Evolutionary conservation across 2,888 invertebrate species (phyloP).

Genomic region (Drosophila flavopinicola): DNA sequence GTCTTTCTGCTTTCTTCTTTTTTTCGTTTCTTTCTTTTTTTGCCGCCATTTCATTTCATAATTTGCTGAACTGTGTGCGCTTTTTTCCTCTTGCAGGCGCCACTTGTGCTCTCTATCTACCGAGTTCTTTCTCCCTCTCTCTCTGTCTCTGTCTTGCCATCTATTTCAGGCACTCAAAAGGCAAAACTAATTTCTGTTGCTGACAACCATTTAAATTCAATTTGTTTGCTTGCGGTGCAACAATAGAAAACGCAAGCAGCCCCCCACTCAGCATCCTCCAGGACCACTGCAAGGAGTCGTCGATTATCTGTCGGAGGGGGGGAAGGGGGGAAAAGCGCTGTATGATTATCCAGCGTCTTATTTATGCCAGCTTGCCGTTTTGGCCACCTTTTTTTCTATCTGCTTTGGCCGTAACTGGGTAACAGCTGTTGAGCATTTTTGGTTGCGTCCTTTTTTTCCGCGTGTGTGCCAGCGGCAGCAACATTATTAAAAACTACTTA

Average conservation of each 20-base stretch:
- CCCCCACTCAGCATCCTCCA: neutral
- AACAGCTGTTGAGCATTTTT: conserved; percentile 48
- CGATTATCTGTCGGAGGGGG: conserved; percentile 36
- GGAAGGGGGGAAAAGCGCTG: neutral
- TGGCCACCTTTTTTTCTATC: conserved; percentile 14
- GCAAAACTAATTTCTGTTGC: conserved; percentile 75
- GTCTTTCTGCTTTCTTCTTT: neutral
- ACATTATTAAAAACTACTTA: conserved; percentile 72
- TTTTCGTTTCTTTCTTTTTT: conserved; percentile 26
- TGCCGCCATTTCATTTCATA: conserved; percentile 57
- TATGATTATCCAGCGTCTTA: conserved; percentile 44
- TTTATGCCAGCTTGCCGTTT: conserved; percentile 44
- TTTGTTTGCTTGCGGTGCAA: conserved; percentile 50
- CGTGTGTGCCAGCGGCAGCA: conserved; percentile 59
- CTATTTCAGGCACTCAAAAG: conserved; percentile 47
- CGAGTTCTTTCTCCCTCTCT: neutral
- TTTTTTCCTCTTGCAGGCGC: conserved; percentile 28
- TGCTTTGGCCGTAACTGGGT: conserved; percentile 32
- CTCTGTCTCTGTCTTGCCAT: conserved; percentile 12
- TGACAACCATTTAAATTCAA: conserved; percentile 76
- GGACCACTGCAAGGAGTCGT: conserved; percentile 24
- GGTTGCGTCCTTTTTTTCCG: conserved; percentile 52
- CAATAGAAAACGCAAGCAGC: conserved; percentile 30
- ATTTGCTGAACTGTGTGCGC: conserved; percentile 48
- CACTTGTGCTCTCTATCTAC: conserved; percentile 19